Base-by-base conservation (phyloP, 1,140 invertebrate genomes). In the Leucophenga varia region DNA sequence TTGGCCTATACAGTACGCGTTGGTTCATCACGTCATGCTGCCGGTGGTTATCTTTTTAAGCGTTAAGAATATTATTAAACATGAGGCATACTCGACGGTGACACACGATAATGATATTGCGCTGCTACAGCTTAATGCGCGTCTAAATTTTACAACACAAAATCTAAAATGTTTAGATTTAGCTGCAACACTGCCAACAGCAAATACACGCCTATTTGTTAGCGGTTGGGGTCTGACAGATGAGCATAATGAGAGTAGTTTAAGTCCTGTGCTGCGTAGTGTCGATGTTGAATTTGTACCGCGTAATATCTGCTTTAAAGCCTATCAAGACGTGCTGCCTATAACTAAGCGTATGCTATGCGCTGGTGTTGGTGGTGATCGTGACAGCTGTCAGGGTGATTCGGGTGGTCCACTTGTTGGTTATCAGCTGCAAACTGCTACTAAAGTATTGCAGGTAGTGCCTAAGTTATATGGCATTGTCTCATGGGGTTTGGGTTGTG, bases 401-500 rank as follows among this genome's bases (percentile, higher is more conserved):
- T 72, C 69, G 0, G 69, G 69, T 28, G 69, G 69, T 12, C 69
- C 69, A 3, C 46, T 72, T 10, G 64, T 72, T 6, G 57, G 61
- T n/a, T 40, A 52, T 42, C 43, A 47, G 17, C 19, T 43, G 12
- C 64, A 55, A 12, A 61, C 59, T 43, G 57, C 59, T 13, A 57
- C 59, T 3, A 39, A 59, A 43, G 51, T 57, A 22, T 42, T 53
- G 1, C 43, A 57, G 28, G 56, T 54, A 14, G 56, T 67, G 16
- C 58, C 55, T 20, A 69, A 49, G 41, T 61, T 83, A 1, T 74
- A 74, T 13, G 84, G 84, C 6, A 65, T 74, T 9, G 71, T 74
- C 5, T 74, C 71, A 43, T 74, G 64, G 61, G 71, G 71, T 21
- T 70, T 77, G 39, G 80, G 79, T 7, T 86, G 84, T 54, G 83